Percentiles rank a stretch among this genome's conserved stretches.
phyloP scores from a whole-genome alignment of 1,140 invertebrate genomes.

The Octopus sinensis region DNA sequence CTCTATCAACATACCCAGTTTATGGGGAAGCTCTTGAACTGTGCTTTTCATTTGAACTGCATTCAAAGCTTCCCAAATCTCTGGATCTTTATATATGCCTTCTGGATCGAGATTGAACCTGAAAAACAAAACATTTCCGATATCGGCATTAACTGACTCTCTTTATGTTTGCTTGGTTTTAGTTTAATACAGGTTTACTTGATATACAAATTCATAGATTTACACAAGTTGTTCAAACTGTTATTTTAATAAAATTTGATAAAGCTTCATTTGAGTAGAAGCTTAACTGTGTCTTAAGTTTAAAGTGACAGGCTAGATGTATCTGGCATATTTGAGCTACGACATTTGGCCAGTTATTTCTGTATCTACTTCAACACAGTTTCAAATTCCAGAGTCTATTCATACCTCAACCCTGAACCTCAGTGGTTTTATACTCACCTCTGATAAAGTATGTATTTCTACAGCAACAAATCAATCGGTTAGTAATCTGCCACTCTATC shows the following conservation, averaged over 20 bases:
- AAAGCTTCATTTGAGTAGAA: neutral
- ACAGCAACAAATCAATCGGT: too few species aligned
- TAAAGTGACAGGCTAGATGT: neutral
- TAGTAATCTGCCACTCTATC: too few species aligned
- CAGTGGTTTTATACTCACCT: too few species aligned
- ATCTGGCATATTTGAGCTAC: too few species aligned
- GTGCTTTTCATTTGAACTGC: constrained; percentile 62
- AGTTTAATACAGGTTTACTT: neutral
- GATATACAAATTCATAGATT: neutral
- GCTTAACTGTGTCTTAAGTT: neutral
- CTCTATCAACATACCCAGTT: constrained; percentile 37
- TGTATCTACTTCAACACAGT: too few species aligned
- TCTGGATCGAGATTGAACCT: constrained; percentile 68
- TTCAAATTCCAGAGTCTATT: too few species aligned
- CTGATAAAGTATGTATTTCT: too few species aligned
- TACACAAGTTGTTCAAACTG: neutral
- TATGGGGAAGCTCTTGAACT: constrained; percentile 39
- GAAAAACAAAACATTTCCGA: constrained; percentile 16
- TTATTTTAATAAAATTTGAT: neutral
- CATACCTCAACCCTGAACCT: too few species aligned
- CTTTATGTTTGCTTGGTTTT: neutral
- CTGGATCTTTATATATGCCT: constrained; percentile 60
- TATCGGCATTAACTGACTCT: neutral
- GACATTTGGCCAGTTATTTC: too few species aligned
- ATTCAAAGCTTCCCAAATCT: constrained; percentile 66